Percentiles rank a stretch among this genome's conserved stretches.
Conservation (phyloP, 2,888 invertebrate genomes). For the Luperina testacea region DNA sequence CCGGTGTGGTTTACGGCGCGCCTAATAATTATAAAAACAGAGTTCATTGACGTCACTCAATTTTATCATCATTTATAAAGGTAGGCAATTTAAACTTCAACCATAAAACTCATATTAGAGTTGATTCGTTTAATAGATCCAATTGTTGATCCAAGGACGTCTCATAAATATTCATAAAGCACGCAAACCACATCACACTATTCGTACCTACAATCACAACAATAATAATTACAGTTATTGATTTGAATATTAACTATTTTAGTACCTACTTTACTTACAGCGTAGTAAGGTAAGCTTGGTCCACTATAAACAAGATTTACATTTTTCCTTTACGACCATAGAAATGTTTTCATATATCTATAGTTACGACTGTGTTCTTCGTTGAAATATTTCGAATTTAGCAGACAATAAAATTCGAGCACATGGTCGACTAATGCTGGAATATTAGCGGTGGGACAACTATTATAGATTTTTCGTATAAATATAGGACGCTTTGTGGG, state of each 20-base stretch:
- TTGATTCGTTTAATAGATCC: slow-evolving; percentile 42
- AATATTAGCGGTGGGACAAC: slow-evolving; percentile 12
- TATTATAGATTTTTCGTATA: slow-evolving; percentile 7
- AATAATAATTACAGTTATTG: slow-evolving; percentile 32
- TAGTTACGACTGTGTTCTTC: neutral
- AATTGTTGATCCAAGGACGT: slow-evolving; percentile 48
- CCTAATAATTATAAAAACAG: neutral
- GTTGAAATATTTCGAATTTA: slow-evolving; percentile 27
- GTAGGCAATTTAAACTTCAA: slow-evolving; percentile 22
- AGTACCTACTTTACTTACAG: slow-evolving; percentile 26
- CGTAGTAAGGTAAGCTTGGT: slow-evolving; percentile 19
- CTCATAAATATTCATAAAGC: slow-evolving; percentile 49
- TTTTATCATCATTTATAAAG: neutral
- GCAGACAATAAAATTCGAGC: slow-evolving; percentile 32
- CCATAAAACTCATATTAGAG: slow-evolving; percentile 32
- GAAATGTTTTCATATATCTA: too few relatives aligned
- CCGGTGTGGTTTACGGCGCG: too few relatives aligned
- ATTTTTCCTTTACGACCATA: neutral
- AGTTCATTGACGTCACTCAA: neutral
- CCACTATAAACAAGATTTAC: too few relatives aligned
- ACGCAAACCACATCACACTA: slow-evolving; percentile 24
- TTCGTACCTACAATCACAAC: slow-evolving; percentile 25
- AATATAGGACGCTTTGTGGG: slow-evolving; percentile 18
- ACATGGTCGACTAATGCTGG: slow-evolving; percentile 25
- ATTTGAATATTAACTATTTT: slow-evolving; percentile 41